Evolutionary conservation across 2,113 vertebrate genomes (phyloP).

Genomic region (Bufo bufo): DNA sequence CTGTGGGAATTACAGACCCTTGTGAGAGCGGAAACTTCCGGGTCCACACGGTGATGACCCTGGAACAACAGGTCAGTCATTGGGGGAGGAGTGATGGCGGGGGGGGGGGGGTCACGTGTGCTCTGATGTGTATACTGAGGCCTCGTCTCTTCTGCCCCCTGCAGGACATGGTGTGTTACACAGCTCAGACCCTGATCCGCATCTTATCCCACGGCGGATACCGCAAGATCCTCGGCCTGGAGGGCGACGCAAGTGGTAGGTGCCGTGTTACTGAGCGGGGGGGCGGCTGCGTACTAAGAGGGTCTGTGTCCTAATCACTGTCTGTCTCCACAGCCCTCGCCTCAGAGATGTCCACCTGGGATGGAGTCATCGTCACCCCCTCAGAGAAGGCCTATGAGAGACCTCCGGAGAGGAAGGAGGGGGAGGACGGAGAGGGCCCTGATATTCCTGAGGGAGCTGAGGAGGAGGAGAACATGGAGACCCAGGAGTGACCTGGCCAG

Average conservation of each 20-base stretch:
- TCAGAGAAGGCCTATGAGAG: slow-evolving; percentile 97
- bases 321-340: slow-evolving; percentile 79
- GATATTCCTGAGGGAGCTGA: slow-evolving; percentile 83
- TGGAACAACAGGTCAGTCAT: slow-evolving; percentile 89
- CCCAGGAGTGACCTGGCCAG: slow-evolving; percentile 81
- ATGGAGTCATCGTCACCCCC: slow-evolving; percentile 94
- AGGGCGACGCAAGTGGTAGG: slow-evolving; percentile 96
- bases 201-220: slow-evolving; percentile 94
- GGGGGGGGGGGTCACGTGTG: too few relatives aligned
- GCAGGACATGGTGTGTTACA: slow-evolving; percentile 97
- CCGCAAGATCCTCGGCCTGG: slow-evolving; percentile 93
- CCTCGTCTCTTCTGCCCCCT: not conserved
- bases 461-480: slow-evolving; percentile 92
- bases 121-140: too few relatives aligned
- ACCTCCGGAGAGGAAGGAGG: slow-evolving; percentile 94
- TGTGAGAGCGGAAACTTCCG: slow-evolving; percentile 96
- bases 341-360: slow-evolving; percentile 95
- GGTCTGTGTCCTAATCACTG: not conserved
- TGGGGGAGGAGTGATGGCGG: fast-evolving
- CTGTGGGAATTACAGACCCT: slow-evolving; percentile 94
- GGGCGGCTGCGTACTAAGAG: not conserved
- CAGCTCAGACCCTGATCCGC: slow-evolving; percentile 91
- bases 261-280: not conserved
- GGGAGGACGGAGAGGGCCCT: slow-evolving; percentile 90
- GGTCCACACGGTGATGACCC: slow-evolving; percentile 96